These are phyloP conservation scores for Zoanthus sociatus DNA, from an alignment of 92 coral and sea anemone species.

Conservation along the genomic window DNA sequence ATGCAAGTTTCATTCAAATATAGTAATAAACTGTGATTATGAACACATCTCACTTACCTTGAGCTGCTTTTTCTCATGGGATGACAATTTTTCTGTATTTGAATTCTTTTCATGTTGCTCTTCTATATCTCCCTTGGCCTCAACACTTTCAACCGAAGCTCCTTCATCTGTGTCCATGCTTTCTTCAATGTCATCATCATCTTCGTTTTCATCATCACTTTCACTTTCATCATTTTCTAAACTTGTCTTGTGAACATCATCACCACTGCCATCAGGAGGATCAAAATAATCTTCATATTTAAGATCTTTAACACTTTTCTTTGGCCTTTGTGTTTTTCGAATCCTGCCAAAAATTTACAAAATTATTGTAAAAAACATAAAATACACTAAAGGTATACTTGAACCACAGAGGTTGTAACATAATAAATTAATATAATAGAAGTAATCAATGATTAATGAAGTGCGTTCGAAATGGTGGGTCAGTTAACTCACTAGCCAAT, in stretches of 20 bases:
- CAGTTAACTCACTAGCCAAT: too few relatives aligned
- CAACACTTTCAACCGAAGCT: conserved; percentile 35
- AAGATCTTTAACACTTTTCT: conserved; percentile 57
- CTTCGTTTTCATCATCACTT: conserved; percentile 35
- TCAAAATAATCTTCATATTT: conserved; percentile 92
- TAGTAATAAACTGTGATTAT: too few relatives aligned
- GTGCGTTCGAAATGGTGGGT: too few relatives aligned
- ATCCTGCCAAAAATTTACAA: too few relatives aligned
- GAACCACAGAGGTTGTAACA: too few relatives aligned
- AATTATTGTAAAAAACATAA: too few relatives aligned
- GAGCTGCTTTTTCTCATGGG: conserved; percentile 80
- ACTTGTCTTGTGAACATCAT: not conserved
- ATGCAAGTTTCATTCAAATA: too few relatives aligned
- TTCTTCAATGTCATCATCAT: conserved; percentile 35
- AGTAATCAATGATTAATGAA: too few relatives aligned
- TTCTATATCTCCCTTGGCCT: conserved; percentile 17
- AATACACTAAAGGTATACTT: too few relatives aligned
- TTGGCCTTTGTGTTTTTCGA: too few relatives aligned
- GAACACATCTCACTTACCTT: conserved; percentile 61
- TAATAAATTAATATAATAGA: too few relatives aligned
- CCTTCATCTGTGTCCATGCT: conserved; percentile 38
- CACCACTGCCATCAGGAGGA: conserved; percentile 69
- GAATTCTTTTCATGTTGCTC: conserved; percentile 19
- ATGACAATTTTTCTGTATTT: conserved; percentile 55
- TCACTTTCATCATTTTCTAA: conserved; percentile 17